Evolutionary conservation across 2,888 invertebrate species (phyloP).

Genomic region (Hirudinaria manillensis): DNA sequence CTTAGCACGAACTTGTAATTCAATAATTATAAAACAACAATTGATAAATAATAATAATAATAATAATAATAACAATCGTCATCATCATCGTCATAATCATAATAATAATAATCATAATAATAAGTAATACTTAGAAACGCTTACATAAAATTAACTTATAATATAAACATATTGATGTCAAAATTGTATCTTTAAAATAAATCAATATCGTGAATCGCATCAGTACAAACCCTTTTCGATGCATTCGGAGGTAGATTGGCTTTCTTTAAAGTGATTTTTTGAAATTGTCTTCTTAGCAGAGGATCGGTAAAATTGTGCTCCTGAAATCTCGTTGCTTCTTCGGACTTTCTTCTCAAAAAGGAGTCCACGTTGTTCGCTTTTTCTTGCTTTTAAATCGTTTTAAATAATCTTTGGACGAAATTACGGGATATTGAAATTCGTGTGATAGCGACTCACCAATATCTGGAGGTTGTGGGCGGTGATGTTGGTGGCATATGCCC

Average conservation of each 20-base stretch:
- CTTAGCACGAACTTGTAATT: no score
- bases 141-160: no score
- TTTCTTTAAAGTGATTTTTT: constrained; percentile 67
- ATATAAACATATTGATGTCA: no score
- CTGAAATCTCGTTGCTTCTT: constrained; percentile 67
- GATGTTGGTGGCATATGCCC: constrained; percentile 47
- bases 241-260: constrained; percentile 62
- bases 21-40: no score
- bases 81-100: no score
- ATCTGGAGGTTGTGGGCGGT: constrained; percentile 45
- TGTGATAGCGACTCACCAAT: constrained; percentile 41
- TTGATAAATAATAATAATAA: no score
- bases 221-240: constrained; percentile 26
- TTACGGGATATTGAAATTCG: neutral
- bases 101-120: no score
- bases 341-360: constrained; percentile 71
- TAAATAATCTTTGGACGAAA: no score
- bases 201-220: no score
- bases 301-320: constrained; percentile 70
- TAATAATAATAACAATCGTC: no score
- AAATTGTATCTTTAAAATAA: no score
- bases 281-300: constrained; percentile 68
- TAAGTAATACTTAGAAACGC: no score
- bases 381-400: constrained; percentile 21
- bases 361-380: constrained; percentile 38